A percentile compares a stretch with the other conserved stretches of the same genome.
Conservation (phyloP, 1,140 invertebrate species). For the Pteromalus puparum region DNA sequence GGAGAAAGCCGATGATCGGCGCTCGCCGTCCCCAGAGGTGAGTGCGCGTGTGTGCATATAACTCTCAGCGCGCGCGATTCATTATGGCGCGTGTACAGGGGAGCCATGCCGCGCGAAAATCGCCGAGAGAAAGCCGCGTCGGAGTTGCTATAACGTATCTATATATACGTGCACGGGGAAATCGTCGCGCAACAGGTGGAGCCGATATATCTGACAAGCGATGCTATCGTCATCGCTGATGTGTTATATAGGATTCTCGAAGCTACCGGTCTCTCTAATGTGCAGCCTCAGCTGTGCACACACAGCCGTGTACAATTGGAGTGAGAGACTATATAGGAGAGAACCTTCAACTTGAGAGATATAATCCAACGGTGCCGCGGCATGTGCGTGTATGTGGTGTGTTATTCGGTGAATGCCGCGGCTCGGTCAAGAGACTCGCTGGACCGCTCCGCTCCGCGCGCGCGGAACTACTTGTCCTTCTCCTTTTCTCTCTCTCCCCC, state of each 20-base stretch:
- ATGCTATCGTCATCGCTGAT: too few relatives aligned
- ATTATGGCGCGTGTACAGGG: too few relatives aligned
- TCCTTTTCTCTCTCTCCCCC: constrained; percentile 2
- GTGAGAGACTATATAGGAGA: too few relatives aligned
- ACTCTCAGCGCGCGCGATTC: background rate
- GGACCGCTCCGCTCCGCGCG: constrained; percentile 14
- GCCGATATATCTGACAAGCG: too few relatives aligned
- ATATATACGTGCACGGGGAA: too few relatives aligned
- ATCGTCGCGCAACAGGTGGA: background rate
- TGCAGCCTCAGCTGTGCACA: too few relatives aligned
- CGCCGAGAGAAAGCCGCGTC: too few relatives aligned
- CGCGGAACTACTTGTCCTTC: constrained; percentile 2
- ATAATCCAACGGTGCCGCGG: background rate
- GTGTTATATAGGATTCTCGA: too few relatives aligned
- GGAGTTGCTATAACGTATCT: too few relatives aligned
- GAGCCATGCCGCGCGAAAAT: background rate
- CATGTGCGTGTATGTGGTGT: background rate
- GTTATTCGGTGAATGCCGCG: constrained; percentile 30
- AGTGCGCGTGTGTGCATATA: background rate
- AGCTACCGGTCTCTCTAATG: too few relatives aligned
- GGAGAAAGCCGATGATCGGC: constrained; percentile 2
- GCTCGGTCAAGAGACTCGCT: constrained; percentile 39
- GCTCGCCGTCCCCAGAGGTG: background rate
- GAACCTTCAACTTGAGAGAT: background rate
- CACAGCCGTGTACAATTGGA: background rate